phyloP scores from a whole-genome alignment of 2,888 invertebrate genomes.

The Drosophila eohydei region DNA sequence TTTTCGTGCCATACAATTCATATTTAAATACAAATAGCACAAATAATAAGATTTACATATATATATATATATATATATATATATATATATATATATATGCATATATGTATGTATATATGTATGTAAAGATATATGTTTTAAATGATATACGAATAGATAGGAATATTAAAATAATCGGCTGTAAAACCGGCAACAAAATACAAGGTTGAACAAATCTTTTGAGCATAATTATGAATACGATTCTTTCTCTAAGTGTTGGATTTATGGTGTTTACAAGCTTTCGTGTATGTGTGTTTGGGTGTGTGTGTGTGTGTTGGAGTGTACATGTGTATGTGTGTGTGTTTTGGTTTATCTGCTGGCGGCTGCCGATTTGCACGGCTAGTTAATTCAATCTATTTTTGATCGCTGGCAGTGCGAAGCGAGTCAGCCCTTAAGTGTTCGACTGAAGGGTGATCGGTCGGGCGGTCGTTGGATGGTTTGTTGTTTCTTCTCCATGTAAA shows the following conservation, averaged over 20 bases:
- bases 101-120: slow-evolving; percentile 2
- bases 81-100: slow-evolving; percentile 2
- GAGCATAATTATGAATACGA: slow-evolving; percentile 35
- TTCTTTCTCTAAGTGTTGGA: slow-evolving; percentile 5
- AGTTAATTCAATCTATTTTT: slow-evolving; percentile 16
- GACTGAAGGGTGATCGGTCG: slow-evolving; percentile 12
- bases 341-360: slow-evolving; percentile 30
- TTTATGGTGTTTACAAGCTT: slow-evolving; percentile 7
- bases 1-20: slow-evolving; percentile 30
- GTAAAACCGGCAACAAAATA: slow-evolving; percentile 32
- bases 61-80: slow-evolving; percentile 5
- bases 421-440: slow-evolving; percentile 4
- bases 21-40: slow-evolving; percentile 27
- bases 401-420: slow-evolving; percentile 39
- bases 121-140: slow-evolving; percentile 4
- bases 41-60: slow-evolving; percentile 4
- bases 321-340: slow-evolving; percentile 6
- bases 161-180: slow-evolving; percentile 12
- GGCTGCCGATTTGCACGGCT: slow-evolving; percentile 17
- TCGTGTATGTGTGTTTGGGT: not conserved
- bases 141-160: slow-evolving; percentile 19
- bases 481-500: not conserved
- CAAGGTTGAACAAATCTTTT: slow-evolving; percentile 39
- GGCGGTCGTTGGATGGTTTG: slow-evolving; percentile 13
- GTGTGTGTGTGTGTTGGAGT: not conserved